Percentiles rank a stretch among this genome's conserved stretches.
phyloP scores from a whole-genome alignment of 2,113 vertebrate species.

The Pteropus alecto region DNA sequence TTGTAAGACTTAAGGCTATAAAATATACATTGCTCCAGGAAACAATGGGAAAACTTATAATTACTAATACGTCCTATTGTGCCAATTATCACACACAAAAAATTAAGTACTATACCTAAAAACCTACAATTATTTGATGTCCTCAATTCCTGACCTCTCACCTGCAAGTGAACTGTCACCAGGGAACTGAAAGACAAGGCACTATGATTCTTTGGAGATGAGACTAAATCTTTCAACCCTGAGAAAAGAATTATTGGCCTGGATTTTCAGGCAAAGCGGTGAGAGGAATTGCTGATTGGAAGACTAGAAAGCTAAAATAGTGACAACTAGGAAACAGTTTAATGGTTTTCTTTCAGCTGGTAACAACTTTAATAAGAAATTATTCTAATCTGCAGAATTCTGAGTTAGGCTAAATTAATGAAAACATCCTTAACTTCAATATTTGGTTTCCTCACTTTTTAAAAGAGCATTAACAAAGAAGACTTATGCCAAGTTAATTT shows the following conservation, averaged over 20 bases:
- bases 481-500: background rate
- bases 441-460: background rate
- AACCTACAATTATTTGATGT: background rate
- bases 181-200: background rate
- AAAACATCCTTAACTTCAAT: background rate
- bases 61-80: background rate
- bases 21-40: background rate
- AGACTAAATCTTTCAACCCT: background rate
- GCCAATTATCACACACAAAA: background rate
- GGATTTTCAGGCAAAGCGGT: background rate
- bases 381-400: background rate
- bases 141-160: background rate
- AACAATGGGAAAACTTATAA: background rate
- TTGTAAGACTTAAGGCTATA: background rate
- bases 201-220: background rate
- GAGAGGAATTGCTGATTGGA: background rate
- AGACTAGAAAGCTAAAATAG: background rate
- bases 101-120: background rate
- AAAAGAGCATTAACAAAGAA: background rate
- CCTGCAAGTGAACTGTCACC: background rate
- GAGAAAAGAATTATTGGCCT: background rate
- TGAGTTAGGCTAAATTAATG: background rate
- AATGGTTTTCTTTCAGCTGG: background rate
- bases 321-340: background rate
- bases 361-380: background rate